Conservation (phyloP, 2,113 vertebrate species). For the Pao palembangensis region DNA sequence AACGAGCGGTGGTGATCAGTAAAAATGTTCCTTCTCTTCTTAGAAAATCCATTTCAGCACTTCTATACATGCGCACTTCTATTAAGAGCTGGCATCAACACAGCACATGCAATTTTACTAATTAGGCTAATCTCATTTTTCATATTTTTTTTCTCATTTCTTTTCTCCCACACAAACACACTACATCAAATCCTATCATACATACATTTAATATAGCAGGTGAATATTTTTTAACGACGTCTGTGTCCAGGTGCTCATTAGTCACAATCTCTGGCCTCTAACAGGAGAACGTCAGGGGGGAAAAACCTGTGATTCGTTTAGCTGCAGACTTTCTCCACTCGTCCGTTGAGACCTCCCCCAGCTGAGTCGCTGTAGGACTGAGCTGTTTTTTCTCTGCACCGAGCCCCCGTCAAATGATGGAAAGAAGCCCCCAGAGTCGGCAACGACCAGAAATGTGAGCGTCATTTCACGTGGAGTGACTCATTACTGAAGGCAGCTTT, state of each 20-base stretch:
- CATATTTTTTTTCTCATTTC: too few relatives aligned
- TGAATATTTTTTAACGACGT: too few relatives aligned
- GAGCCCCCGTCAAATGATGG: constrained; percentile 7
- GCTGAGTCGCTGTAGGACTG: not conserved
- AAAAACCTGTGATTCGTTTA: constrained; percentile 14
- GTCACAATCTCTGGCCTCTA: not conserved
- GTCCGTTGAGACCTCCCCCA: not conserved
- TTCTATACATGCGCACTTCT: too few relatives aligned
- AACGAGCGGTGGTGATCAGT: not conserved
- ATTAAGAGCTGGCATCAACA: not conserved
- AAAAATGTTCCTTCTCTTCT: constrained; percentile 34
- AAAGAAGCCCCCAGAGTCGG: constrained; percentile 29
- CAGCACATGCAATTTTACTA: not conserved
- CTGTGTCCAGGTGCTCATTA: not conserved
- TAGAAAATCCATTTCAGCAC: constrained; percentile 19
- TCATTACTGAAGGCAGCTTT: not conserved
- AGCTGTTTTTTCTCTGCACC: constrained; percentile 42
- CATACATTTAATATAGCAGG: too few relatives aligned
- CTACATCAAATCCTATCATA: too few relatives aligned
- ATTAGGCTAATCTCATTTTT: too few relatives aligned
- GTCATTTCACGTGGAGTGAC: not conserved
- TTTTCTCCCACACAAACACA: too few relatives aligned
- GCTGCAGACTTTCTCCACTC: constrained; percentile 34
- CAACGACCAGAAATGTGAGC: not conserved
- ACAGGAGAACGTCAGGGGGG: not conserved